These are phyloP conservation scores for Anoplopoma fimbria DNA, from an alignment of 2,113 vertebrate genomes.

Conservation along the genomic window DNA sequence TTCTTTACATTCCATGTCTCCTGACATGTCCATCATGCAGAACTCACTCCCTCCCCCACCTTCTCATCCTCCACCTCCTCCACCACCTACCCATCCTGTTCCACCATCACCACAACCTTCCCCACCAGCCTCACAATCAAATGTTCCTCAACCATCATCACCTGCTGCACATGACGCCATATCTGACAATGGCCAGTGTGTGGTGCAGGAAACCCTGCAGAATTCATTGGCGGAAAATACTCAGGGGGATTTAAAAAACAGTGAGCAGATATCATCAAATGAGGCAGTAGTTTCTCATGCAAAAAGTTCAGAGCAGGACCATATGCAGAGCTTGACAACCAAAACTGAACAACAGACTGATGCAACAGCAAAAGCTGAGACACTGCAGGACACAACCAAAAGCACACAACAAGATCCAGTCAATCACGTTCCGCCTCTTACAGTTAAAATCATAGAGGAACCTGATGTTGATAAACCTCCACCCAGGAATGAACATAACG, in stretches of 20 bases:
- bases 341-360: conserved; percentile 14
- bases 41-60: conserved; percentile 63
- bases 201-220: conserved; percentile 16
- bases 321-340: conserved; percentile 6
- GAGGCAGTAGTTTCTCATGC: conserved; percentile 35
- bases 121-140: conserved; percentile 7
- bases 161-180: conserved; percentile 17
- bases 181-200: conserved; percentile 12
- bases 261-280: conserved; percentile 24
- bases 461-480: conserved; percentile 45
- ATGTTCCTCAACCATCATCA: conserved; percentile 20
- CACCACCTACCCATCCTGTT: conserved; percentile 49
- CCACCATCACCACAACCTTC: conserved; percentile 26
- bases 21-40: conserved; percentile 50
- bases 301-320: conserved; percentile 35
- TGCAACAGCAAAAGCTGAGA: conserved; percentile 10
- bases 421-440: conserved; percentile 42
- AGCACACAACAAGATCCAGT: conserved; percentile 25
- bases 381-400: conserved; percentile 12
- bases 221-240: conserved; percentile 4
- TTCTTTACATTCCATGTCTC: conserved; percentile 64
- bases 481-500: conserved; percentile 52
- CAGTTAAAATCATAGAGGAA: conserved; percentile 52
- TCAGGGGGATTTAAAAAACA: conserved; percentile 22
- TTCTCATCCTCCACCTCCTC: conserved; percentile 66